Evolutionary conservation across 1,140 invertebrate genomes (phyloP), one percentile per base, ranked within the genome.

Genomic region (Heterodera schachtii): DNA sequence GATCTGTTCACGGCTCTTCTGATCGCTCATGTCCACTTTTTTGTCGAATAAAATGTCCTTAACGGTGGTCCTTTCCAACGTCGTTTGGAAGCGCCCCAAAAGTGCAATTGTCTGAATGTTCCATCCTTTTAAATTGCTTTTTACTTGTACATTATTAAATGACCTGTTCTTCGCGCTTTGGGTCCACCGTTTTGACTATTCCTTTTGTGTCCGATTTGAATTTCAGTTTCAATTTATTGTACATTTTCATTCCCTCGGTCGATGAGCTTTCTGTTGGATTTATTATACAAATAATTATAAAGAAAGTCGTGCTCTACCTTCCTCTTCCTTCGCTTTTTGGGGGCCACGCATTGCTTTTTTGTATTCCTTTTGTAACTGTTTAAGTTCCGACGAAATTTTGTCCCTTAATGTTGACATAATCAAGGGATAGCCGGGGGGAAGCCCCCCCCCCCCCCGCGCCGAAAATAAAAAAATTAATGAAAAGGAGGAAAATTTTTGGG

Each of bases 81-180:
- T 93, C 89, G 94, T 93, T 76, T 81, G 67, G 87, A 98, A 98
- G 90, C 95, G 95, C 0, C 93, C 93, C 66, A 98, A 90, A 46
- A 97, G 88, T 57, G 93, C 91, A 70, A 96, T 90, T 0, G 95
- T 96, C 69, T 90, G 73, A 81, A 84, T 81, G 57, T 21, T n/a
- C 21, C 9, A 79, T 19, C 21, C 49, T n/a, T 6, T 44, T n/a
- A 21, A 57, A 84, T 57, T 31, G 69, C 4, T 71, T 43, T 70
- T n/a, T 11, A 78, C 67, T 67, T 46, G 11, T 19, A 19, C 13
- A 66, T 80, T 78, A 31, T 31, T 31, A 31, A 31, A 31, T 43
- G 6, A 87, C 86, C 79, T 87, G 85, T 7, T 87, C 89, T 85
- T 93, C 92, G 41, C 92, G 84, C 52, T 87, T 88, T 49, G 88